Evolutionary conservation across 2,888 invertebrate genomes (phyloP).

Genomic region (Apoderus coryli): DNA sequence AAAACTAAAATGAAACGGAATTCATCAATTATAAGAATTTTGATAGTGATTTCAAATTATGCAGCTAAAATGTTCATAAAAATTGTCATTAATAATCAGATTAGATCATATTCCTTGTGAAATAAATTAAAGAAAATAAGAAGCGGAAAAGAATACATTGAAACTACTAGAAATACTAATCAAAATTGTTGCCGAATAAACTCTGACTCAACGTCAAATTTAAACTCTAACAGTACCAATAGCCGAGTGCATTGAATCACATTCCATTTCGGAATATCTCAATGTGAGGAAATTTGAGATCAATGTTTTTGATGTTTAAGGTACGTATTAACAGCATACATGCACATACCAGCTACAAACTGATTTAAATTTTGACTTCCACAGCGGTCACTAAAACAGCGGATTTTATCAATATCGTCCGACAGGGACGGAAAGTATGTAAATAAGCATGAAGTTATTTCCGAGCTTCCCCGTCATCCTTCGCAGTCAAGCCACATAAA

Average conservation of each 20-base stretch:
- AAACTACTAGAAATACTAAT: slow-evolving; percentile 10
- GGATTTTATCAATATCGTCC: slow-evolving; percentile 12
- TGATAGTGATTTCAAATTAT: too few species aligned
- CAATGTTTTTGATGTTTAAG: slow-evolving; percentile 15
- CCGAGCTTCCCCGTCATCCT: slow-evolving; percentile 17
- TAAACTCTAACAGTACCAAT: slow-evolving; percentile 11
- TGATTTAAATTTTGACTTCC: slow-evolving; percentile 22
- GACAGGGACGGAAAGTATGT: slow-evolving; percentile 17
- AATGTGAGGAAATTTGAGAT: slow-evolving; percentile 16
- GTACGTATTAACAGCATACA: slow-evolving; percentile 16
- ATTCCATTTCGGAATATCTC: slow-evolving; percentile 13
- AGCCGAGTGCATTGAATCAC: slow-evolving; percentile 18
- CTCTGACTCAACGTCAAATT: slow-evolving; percentile 15
- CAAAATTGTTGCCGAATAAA: slow-evolving; percentile 9
- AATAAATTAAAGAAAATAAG: too few species aligned
- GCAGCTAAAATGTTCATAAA: too few species aligned
- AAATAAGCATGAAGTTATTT: slow-evolving; percentile 14
- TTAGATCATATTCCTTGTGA: too few species aligned
- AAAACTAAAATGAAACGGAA: too few species aligned
- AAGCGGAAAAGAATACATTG: too few species aligned
- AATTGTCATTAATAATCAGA: too few species aligned
- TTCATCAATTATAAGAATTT: too few species aligned
- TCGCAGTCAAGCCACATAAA: slow-evolving; percentile 18
- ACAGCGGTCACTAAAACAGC: slow-evolving; percentile 20
- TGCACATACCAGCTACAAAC: slow-evolving; percentile 17